A percentile compares a stretch with the other conserved stretches of the same genome.
Evolutionary conservation across 2,888 invertebrate species (phyloP).

Genomic region (Pheosia tremula): DNA sequence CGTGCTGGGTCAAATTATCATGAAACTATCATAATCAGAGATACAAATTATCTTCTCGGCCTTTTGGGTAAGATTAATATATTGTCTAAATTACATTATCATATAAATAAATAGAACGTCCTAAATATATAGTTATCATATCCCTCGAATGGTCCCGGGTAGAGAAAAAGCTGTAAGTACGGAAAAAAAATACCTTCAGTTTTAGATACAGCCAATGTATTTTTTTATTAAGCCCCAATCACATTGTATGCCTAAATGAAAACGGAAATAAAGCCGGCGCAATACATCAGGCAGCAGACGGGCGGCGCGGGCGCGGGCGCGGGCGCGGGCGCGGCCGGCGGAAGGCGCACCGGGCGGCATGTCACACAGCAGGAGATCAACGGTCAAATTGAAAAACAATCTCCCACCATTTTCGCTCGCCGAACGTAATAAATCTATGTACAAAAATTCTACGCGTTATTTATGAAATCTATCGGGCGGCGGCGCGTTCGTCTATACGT

Average conservation of each 20-base stretch:
- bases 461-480: constrained; percentile 80
- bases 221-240: neutral
- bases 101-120: no score
- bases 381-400: constrained; percentile 85
- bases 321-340: constrained; percentile 30
- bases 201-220: no score
- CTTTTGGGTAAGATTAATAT: no score
- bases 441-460: constrained; percentile 84
- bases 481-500: constrained; percentile 63
- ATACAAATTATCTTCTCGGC: no score
- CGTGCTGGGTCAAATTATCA: no score
- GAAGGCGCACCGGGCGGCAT: constrained; percentile 71
- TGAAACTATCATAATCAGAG: no score
- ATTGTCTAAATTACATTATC: no score
- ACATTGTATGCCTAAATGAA: constrained; percentile 17
- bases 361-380: constrained; percentile 80
- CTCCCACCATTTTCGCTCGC: constrained; percentile 84
- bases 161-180: no score
- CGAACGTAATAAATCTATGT: constrained; percentile 84
- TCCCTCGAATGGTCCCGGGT: no score
- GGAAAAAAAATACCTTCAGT: no score
- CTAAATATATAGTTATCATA: no score
- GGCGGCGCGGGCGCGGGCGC: constrained; percentile 25
- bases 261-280: constrained; percentile 44
- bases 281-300: constrained; percentile 50